These are phyloP conservation scores for Mimas tiliae DNA, from an alignment of 2,888 invertebrate species.

Conservation along the genomic window DNA sequence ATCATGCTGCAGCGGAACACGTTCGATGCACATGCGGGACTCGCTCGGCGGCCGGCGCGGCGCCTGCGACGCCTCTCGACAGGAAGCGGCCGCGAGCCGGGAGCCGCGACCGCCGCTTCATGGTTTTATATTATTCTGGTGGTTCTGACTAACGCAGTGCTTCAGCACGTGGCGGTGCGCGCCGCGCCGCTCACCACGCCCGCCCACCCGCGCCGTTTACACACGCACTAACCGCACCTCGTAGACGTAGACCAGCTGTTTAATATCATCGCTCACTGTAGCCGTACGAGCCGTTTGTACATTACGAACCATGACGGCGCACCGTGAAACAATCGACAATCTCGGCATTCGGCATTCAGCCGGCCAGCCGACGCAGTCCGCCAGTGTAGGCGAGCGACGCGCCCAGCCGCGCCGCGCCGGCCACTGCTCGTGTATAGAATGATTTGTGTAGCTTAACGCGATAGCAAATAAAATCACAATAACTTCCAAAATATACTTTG, in stretches of 20 bases:
- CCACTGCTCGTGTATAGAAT: not conserved
- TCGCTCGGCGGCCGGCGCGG: not conserved
- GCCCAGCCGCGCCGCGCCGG: too few species aligned
- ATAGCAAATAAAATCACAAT: conserved; percentile 14
- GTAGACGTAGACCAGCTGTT: too few species aligned
- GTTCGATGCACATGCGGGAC: not conserved
- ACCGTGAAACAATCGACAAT: too few species aligned
- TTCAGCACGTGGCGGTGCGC: not conserved
- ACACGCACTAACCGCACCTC: not conserved
- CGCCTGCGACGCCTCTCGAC: not conserved
- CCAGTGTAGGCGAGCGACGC: too few species aligned
- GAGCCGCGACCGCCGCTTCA: not conserved
- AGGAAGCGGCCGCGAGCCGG: not conserved
- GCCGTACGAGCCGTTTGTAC: too few species aligned
- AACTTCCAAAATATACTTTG: conserved; percentile 6
- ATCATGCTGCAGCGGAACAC: not conserved
- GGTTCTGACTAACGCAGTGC: not conserved
- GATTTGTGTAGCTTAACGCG: not conserved
- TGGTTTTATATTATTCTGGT: not conserved
- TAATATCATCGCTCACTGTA: too few species aligned
- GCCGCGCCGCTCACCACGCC: too few species aligned
- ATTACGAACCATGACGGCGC: too few species aligned
- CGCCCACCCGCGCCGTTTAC: not conserved
- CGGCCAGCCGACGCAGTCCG: too few species aligned
- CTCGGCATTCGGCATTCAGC: too few species aligned